A percentile compares a stretch with the other conserved stretches of the same genome.
Evolutionary conservation across 2,797 vertebrate species (phyloP).

Genomic region (Acanthiza pusilla): DNA sequence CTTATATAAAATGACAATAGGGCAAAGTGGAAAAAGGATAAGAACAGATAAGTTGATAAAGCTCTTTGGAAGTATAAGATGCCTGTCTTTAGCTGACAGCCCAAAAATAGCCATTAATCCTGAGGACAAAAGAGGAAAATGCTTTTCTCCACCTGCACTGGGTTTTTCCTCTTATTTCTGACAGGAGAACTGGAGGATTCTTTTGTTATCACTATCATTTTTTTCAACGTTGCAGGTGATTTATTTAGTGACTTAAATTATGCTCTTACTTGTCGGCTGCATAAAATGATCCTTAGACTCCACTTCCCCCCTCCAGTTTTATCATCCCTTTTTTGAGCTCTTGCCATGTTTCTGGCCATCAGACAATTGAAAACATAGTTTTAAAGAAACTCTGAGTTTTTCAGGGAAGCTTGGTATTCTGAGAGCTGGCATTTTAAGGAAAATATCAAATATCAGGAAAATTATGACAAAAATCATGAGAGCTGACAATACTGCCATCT

Average conservation of each 20-base stretch:
- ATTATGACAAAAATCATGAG: background rate
- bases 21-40: background rate
- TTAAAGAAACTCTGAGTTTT: background rate
- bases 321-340: background rate
- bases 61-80: background rate
- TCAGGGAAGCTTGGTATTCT: background rate
- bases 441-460: background rate
- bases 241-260: background rate
- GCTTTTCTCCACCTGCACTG: background rate
- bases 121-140: background rate
- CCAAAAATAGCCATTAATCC: constrained; percentile 4
- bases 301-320: background rate
- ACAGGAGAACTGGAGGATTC: background rate
- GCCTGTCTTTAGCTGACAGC: background rate
- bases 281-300: background rate
- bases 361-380: background rate
- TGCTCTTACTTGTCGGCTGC: fast-evolving
- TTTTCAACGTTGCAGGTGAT: background rate
- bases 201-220: background rate
- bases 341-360: background rate
- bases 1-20: background rate
- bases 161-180: background rate
- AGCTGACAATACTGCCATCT: constrained; percentile 62
- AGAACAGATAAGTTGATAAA: background rate
- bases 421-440: background rate